A percentile compares a stretch with the other conserved stretches of the same genome.
phyloP scores from a whole-genome alignment of 2,888 invertebrate genomes.

The Myopa testacea region DNA sequence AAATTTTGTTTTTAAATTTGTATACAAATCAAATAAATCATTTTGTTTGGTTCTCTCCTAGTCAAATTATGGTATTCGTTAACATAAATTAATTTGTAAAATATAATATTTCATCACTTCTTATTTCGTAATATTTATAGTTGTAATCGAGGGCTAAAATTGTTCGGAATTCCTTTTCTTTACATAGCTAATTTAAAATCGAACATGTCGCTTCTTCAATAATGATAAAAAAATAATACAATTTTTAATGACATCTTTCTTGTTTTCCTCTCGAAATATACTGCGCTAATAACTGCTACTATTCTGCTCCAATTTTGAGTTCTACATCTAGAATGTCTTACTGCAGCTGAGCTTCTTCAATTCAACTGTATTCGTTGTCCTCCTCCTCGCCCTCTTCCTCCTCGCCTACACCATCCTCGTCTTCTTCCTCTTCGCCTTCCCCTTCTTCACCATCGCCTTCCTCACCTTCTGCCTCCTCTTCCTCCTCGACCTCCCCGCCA shows the following conservation, averaged over 20 bases:
- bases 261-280: neutral
- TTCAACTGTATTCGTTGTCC: conserved; percentile 58
- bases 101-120: conserved; percentile 28
- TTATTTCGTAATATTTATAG: conserved; percentile 33
- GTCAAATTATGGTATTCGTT: neutral
- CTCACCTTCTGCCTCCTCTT: no score
- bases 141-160: conserved; percentile 31
- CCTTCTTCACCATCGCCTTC: no score
- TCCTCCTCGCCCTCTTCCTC: conserved; percentile 2
- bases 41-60: conserved; percentile 9
- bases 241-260: neutral
- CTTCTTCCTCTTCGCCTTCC: no score
- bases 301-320: neutral
- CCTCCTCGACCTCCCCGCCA: no score
- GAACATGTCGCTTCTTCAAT: neutral
- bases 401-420: no score
- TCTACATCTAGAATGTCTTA: neutral
- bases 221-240: neutral
- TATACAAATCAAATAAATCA: conserved; percentile 8
- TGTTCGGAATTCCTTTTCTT: conserved; percentile 34
- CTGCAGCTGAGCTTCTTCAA: conserved; percentile 20
- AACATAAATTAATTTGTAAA: conserved; percentile 29
- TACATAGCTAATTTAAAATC: conserved; percentile 13
- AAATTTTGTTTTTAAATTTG: conserved; percentile 8
- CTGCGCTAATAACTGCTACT: conserved; percentile 11